Percentiles rank a stretch among this genome's conserved stretches.
Evolutionary conservation across 35 echinoderm and acorn worm species (phyloP).

Genomic region (Ophioderma brevispina): DNA sequence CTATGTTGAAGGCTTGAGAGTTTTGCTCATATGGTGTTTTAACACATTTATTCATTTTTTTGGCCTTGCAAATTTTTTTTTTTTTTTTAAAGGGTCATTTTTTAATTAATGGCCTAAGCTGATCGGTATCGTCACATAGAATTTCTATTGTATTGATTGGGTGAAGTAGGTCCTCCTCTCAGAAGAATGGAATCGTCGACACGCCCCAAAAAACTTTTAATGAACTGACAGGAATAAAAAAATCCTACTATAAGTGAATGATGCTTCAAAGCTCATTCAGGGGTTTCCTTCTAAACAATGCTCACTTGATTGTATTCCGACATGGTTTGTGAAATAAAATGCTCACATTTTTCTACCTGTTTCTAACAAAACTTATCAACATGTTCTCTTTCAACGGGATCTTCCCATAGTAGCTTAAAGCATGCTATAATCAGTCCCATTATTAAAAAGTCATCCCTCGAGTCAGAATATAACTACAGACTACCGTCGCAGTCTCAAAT

Average conservation of each 20-base stretch:
- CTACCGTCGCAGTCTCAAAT: slow-evolving; percentile 62
- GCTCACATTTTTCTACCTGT: slow-evolving; percentile 6
- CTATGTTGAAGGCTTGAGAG: too few relatives aligned
- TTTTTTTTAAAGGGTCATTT: too few relatives aligned
- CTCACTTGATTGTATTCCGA: slow-evolving; percentile 37
- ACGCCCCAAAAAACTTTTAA: too few relatives aligned
- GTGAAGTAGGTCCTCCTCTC: not conserved
- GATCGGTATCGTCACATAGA: not conserved
- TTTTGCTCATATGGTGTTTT: not conserved
- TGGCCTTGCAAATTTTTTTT: not conserved
- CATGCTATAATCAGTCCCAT: slow-evolving; percentile 50
- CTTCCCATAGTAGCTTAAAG: slow-evolving; percentile 26
- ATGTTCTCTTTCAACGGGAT: not conserved
- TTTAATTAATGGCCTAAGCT: not conserved
- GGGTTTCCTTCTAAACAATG: not conserved
- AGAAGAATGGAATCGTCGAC: too few relatives aligned
- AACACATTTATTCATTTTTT: not conserved
- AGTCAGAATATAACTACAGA: slow-evolving; percentile 25
- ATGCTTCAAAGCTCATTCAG: not conserved
- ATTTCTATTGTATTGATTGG: too few relatives aligned
- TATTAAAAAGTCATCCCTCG: slow-evolving; percentile 53
- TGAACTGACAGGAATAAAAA: too few relatives aligned
- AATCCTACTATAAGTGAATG: too few relatives aligned
- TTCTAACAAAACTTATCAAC: slow-evolving; percentile 46
- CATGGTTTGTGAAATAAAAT: slow-evolving; percentile 46